Base-by-base conservation (phyloP, 2,888 invertebrate species). In the Hypercompe scribonia region DNA sequence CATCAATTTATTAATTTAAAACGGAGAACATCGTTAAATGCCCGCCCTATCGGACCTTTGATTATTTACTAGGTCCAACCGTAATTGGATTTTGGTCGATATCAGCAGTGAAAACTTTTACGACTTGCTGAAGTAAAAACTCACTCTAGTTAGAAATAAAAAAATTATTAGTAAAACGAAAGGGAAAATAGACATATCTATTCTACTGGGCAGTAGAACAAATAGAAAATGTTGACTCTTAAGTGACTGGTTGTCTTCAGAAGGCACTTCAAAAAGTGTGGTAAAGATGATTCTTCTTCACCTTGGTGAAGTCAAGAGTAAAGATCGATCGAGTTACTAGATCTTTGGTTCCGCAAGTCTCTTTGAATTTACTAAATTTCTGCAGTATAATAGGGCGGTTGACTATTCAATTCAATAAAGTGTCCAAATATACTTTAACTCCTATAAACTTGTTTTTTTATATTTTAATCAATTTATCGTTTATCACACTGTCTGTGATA, bases 301-400 rank as follows among this genome's bases (percentile, higher is more conserved):
- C 54, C 11, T 24, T 11, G n/a, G 54, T 8, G 54, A 54, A 54
- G n/a, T n/a, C 28, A 13, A 1, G 13, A n/a, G 13, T n/a, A 58
- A 28, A 28, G 13, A 58, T n/a, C 3, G 10, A 28, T 24, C 3
- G n/a, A 58, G n/a, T 58, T 28, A 4, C n/a, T 28, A 58, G n/a
- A 0, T 28, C 15, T 28, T 58, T 58, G n/a, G n/a, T 3, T 54
- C 24, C 24, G 50, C 50, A 24, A 15, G 13, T 13, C 28, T 61
- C 31, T 18, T 31, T 18, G 31, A 18, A 61, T 61, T 28, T 15
- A 61, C 31, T 15, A 18, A 31, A 31, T 58, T 50, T 24, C 24
- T 24, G 31, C 71, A 13, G 28, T 39, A 28, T 42, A 66, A 66
- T 66, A 66, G 65, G 65, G 42, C 10, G 65, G 65, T 66, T 66